Conservation (phyloP, 2,797 vertebrate genomes). For the Paramormyrops hopkinsi region DNA sequence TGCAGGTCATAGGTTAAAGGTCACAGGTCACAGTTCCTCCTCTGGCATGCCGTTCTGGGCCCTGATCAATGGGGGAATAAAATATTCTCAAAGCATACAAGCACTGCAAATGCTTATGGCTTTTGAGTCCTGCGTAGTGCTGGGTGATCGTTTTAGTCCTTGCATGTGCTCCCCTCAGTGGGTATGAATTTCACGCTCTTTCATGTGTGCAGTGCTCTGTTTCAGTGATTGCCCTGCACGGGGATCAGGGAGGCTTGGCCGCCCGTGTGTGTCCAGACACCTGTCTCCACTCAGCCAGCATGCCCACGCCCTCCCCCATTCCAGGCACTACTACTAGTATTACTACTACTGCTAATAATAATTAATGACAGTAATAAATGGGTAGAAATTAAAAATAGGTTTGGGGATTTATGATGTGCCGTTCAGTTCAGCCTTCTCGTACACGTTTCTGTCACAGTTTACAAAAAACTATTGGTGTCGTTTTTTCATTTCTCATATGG, state of each 20-base stretch:
- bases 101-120: background rate
- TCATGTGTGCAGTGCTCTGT: background rate
- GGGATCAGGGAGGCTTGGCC: background rate
- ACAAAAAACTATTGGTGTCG: background rate
- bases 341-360: constrained; percentile 3
- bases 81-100: constrained; percentile 7
- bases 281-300: background rate
- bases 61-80: constrained; percentile 7
- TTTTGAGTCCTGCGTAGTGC: background rate
- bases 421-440: background rate
- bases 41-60: background rate
- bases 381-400: background rate
- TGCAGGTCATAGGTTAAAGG: constrained; percentile 9
- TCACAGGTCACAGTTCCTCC: constrained; percentile 3
- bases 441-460: background rate
- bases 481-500: background rate
- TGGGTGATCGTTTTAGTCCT: background rate
- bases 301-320: background rate
- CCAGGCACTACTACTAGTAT: background rate
- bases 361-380: background rate
- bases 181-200: constrained; percentile 2
- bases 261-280: background rate
- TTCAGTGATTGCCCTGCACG: background rate
- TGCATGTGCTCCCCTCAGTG: background rate
- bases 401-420: background rate